Percentiles rank a stretch among this genome's conserved stretches.
phyloP scores from a whole-genome alignment of 1,140 invertebrate genomes.

The Saxidomus purpurata region DNA sequence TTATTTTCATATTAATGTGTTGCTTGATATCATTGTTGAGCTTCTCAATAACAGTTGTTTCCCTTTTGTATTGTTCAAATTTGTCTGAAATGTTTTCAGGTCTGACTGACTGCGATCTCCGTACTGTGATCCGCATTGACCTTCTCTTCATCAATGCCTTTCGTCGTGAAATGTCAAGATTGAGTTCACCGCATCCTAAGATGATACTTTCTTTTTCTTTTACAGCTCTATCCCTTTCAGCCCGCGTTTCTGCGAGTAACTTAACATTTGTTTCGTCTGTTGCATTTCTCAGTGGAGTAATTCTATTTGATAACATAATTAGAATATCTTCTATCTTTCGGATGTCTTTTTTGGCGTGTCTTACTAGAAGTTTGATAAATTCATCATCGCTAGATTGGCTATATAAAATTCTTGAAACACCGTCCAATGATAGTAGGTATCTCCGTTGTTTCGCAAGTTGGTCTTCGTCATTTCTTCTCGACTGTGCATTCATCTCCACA shows the following conservation, averaged over 20 bases:
- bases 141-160: background rate
- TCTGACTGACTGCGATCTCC: background rate
- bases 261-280: background rate
- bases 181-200: background rate
- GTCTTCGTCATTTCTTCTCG: constrained; percentile 20
- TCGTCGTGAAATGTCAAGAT: background rate
- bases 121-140: background rate
- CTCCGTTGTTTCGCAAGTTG: constrained; percentile 16
- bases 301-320: background rate
- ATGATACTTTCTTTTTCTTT: background rate
- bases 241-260: background rate
- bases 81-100: background rate
- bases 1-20: constrained; percentile 24
- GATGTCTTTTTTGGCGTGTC: constrained; percentile 10
- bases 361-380: constrained; percentile 13
- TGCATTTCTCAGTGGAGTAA: background rate
- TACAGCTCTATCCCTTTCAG: background rate
- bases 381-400: background rate
- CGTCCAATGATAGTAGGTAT: background rate
- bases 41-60: background rate
- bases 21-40: constrained; percentile 13
- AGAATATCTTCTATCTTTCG: constrained; percentile 2
- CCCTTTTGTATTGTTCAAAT: background rate
- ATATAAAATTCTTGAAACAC: background rate
- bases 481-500: background rate